Evolutionary conservation across 2,888 invertebrate genomes (phyloP).

Genomic region (Netelia virgata): DNA sequence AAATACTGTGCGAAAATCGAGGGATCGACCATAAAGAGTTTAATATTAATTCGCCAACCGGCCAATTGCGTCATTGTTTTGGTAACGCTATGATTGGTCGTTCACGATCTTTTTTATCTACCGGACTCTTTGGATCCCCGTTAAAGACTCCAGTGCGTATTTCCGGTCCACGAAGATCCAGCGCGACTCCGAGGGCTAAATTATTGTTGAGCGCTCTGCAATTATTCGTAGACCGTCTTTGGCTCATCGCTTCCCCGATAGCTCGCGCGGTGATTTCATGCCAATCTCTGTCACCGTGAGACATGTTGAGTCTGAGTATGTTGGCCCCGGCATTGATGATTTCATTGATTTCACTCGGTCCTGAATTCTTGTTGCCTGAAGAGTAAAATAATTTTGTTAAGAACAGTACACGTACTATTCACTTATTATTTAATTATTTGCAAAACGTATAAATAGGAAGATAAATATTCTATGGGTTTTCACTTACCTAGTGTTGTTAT

Average conservation of each 20-base stretch:
- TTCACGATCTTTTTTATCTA: slow-evolving; percentile 35
- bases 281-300: slow-evolving; percentile 72
- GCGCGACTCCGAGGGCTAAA: slow-evolving; percentile 66
- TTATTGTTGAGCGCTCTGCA: slow-evolving; percentile 5
- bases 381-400: background rate
- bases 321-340: slow-evolving; percentile 73
- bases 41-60: background rate
- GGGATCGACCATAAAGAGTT: background rate
- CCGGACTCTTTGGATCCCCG: slow-evolving; percentile 69
- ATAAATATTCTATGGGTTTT: background rate
- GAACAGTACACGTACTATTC: background rate
- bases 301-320: slow-evolving; percentile 74
- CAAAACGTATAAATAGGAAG: background rate
- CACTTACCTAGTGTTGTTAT: slow-evolving; percentile 83
- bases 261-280: slow-evolving; percentile 70
- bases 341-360: slow-evolving; percentile 69
- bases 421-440: background rate
- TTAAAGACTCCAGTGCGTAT: slow-evolving; percentile 76
- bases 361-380: slow-evolving; percentile 71
- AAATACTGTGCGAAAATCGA: background rate
- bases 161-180: slow-evolving; percentile 76
- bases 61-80: too few relatives aligned
- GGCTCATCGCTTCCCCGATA: slow-evolving; percentile 71
- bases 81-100: too few relatives aligned
- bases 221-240: slow-evolving; percentile 45